Evolutionary conservation across 2,113 vertebrate species (phyloP).

Genomic region (Eubucco bourcierii): DNA sequence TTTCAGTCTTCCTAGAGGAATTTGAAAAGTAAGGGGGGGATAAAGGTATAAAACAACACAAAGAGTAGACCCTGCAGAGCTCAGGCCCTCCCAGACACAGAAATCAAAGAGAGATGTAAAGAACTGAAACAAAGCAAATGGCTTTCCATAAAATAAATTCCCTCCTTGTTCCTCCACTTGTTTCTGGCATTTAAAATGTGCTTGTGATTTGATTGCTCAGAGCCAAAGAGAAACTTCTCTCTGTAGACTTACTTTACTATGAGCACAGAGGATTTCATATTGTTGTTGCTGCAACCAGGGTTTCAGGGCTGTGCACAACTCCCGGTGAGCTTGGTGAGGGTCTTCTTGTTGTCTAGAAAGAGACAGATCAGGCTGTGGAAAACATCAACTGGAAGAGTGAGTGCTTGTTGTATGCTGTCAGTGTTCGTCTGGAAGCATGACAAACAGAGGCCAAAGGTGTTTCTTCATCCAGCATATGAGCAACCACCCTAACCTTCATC

Average conservation of each 20-base stretch:
- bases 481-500: background rate
- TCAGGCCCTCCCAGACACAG: background rate
- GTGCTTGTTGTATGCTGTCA: background rate
- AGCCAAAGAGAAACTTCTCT: background rate
- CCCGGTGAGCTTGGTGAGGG: background rate
- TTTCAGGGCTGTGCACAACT: background rate
- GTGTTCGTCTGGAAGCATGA: background rate
- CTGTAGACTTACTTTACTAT: background rate
- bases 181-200: slow-evolving; percentile 10
- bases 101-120: background rate
- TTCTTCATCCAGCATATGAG: background rate
- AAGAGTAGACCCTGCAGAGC: background rate
- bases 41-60: background rate
- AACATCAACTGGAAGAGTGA: background rate
- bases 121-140: background rate
- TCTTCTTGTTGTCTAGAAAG: background rate
- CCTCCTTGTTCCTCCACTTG: background rate
- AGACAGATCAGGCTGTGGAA: background rate
- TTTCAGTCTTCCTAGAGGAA: background rate
- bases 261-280: background rate
- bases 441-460: background rate
- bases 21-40: background rate
- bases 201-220: background rate
- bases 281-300: background rate
- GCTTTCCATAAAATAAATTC: background rate